A percentile compares a stretch with the other conserved stretches of the same genome.
Evolutionary conservation across 1,140 invertebrate genomes (phyloP).

Genomic region (Neelides sp.): DNA sequence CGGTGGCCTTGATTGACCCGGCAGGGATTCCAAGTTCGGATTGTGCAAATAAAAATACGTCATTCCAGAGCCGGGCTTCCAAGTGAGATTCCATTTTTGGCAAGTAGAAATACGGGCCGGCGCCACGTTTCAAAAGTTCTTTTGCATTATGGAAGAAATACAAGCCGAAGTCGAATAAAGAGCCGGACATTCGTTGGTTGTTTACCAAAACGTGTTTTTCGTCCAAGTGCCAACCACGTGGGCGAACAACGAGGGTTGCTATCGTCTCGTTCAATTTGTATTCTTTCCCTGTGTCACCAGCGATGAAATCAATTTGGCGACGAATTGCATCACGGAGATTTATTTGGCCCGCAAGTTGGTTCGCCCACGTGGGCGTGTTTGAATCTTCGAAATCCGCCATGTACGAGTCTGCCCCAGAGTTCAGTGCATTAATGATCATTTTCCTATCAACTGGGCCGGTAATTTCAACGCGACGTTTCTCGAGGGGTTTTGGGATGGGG

Average conservation of each 20-base stretch:
- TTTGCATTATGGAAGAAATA: slow-evolving; percentile 53
- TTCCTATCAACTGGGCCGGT: slow-evolving; percentile 38
- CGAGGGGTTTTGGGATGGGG: slow-evolving; percentile 16
- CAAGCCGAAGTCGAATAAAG: slow-evolving; percentile 53
- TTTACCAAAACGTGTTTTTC: slow-evolving; percentile 38
- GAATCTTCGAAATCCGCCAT: slow-evolving; percentile 40
- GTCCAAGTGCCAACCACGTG: slow-evolving; percentile 39
- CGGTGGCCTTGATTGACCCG: slow-evolving; percentile 55
- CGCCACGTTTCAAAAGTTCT: slow-evolving; percentile 41
- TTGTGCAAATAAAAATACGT: slow-evolving; percentile 54
- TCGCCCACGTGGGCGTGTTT: slow-evolving; percentile 39
- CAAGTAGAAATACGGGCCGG: slow-evolving; percentile 53
- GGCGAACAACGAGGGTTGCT: slow-evolving; percentile 35
- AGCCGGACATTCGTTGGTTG: slow-evolving; percentile 36
- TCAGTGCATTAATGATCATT: slow-evolving; percentile 36
- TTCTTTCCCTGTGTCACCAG: slow-evolving; percentile 16
- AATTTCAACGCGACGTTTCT: slow-evolving; percentile 36
- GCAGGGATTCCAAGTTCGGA: slow-evolving; percentile 39
- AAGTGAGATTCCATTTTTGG: slow-evolving; percentile 50
- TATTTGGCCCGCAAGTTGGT: slow-evolving; percentile 37
- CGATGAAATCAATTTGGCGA: slow-evolving; percentile 33
- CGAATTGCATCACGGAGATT: slow-evolving; percentile 38
- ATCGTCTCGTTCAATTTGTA: slow-evolving; percentile 21
- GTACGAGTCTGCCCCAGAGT: slow-evolving; percentile 33
- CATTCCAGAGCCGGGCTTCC: slow-evolving; percentile 53